Conservation (phyloP, 2,113 vertebrate species). For the Odobenus rosmarus region DNA sequence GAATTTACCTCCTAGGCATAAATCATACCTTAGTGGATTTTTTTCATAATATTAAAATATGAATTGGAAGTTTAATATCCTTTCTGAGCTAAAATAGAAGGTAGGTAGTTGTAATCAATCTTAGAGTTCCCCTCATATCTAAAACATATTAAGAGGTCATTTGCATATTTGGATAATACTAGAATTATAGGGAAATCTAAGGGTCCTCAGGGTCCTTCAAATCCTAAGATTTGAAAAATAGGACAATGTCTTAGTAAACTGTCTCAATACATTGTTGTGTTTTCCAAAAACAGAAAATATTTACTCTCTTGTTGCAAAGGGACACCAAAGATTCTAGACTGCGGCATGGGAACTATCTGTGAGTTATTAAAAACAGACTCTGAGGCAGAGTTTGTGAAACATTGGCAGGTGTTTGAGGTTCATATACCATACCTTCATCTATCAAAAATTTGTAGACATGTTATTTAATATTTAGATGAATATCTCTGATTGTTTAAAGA, state of each 20-base stretch:
- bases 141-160: background rate
- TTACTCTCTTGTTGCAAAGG: background rate
- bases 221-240: background rate
- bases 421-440: background rate
- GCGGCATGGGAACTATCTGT: background rate
- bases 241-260: background rate
- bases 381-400: background rate
- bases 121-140: background rate
- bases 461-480: background rate
- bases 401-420: background rate
- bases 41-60: background rate
- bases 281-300: background rate
- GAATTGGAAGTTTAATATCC: background rate
- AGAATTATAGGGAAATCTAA: background rate
- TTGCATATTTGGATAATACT: background rate
- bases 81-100: background rate
- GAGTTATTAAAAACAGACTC: background rate
- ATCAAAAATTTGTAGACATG: background rate
- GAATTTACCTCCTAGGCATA: background rate
- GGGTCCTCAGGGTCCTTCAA: background rate
- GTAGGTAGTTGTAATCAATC: background rate
- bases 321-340: background rate
- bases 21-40: background rate
- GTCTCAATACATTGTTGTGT: background rate
- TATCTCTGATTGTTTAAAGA: background rate